Base-by-base conservation (phyloP, 2,797 vertebrate species). In the Tinamus major region DNA sequence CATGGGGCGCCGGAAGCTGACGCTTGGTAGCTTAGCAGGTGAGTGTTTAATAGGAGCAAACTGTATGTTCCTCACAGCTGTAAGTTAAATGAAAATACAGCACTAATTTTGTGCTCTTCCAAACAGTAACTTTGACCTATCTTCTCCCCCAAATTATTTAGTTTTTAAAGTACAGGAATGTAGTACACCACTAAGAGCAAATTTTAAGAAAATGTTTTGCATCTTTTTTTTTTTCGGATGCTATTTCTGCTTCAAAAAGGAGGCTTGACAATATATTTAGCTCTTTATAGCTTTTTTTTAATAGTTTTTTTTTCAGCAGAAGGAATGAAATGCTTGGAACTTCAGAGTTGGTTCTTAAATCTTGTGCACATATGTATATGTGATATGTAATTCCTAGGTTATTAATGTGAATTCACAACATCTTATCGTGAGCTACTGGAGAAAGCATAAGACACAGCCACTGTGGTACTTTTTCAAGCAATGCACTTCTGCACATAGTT, bases 1-100 rank as follows among this genome's bases (percentile, higher is more conserved):
- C 92, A 98, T 99, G 92, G 99, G 99, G 8, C 99, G 99, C 84
- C 98, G 99, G 91, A 99, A 98, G 93, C 99, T 99, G 41, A 99
- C 98, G 3, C 95, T 99, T 53, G 98, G 98, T 62, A 99, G 99
- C 85, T 98, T 99, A 94, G 86, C 98, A 75, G 99, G 99, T 99
- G 95, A 89, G 97, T 95, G 18, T 42, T 46, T 82, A 6, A 46
- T 29, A 35, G 37, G 85, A 29, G 24, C 33, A 37, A 72, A 41
- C 72, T 65, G 1, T 88, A 41, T 39, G 58, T 78, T 76, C 35
- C 10, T 92, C 53, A 19, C 69, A 44, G 49, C 44, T 61, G 29
- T 42, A 35, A 80, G 48, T 55, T 31, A 64, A 84, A 58, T 42
- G 5, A 56, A 89, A 80, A 77, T 18, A 70, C 72, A 70, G 41